phyloP scores from a whole-genome alignment of 2,113 vertebrate genomes.

The Oxyruncus cristatus region DNA sequence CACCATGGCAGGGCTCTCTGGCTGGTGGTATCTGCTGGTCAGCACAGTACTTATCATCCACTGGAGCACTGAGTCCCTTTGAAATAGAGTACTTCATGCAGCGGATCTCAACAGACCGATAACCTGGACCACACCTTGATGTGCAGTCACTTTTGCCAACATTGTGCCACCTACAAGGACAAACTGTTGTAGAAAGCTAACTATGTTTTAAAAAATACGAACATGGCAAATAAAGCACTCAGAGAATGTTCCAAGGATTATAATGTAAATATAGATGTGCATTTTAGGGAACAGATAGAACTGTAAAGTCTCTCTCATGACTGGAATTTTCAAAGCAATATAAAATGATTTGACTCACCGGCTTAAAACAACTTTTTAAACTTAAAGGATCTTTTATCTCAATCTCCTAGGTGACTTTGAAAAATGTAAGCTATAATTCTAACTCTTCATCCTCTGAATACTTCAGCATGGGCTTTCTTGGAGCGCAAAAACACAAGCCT shows the following conservation, averaged over 20 bases:
- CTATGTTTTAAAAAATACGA: not conserved
- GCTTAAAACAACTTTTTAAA: not conserved
- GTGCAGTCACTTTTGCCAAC: constrained; percentile 91
- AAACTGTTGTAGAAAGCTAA: constrained; percentile 44
- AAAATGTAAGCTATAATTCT: not conserved
- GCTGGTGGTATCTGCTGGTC: constrained; percentile 82
- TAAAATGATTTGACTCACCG: not conserved
- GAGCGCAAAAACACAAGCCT: not conserved
- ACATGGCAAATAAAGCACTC: not conserved
- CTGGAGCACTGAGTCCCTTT: constrained; percentile 77
- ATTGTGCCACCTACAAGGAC: constrained; percentile 84
- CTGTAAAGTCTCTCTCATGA: not conserved
- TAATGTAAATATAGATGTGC: not conserved
- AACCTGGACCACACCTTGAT: constrained; percentile 86
- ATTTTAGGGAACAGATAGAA: not conserved
- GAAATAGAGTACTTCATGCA: constrained; percentile 87
- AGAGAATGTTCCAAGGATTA: not conserved
- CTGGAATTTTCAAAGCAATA: not conserved
- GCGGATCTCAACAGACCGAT: constrained; percentile 82
- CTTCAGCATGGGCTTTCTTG: not conserved
- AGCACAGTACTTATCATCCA: constrained; percentile 79
- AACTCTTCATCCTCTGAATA: not conserved
- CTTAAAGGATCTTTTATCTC: not conserved
- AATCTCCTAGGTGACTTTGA: not conserved
- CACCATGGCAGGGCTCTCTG: constrained; percentile 87